Evolutionary conservation across 1,140 invertebrate genomes (phyloP), one percentile per base, ranked within the genome.

Genomic region (Drosophila sp.): DNA sequence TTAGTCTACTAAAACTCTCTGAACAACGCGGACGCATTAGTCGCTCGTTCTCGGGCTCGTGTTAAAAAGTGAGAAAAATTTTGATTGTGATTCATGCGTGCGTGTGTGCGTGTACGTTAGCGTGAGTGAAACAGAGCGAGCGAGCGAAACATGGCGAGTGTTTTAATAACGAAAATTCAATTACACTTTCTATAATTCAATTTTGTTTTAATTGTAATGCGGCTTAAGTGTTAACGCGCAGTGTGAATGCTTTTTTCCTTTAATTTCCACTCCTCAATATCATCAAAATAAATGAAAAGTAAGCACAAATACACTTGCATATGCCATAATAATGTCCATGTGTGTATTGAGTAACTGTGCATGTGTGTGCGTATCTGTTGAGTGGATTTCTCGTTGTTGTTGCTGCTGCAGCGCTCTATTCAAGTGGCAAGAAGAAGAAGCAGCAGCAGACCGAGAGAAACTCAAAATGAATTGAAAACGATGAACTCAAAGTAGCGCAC

Each of bases 391-490:
- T 62, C 72, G 32, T 46, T 9, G 45, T 46, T 41, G 40, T 14
- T 41, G 38, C n/a, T 41, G 38, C 7, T 74, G 62, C 56, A 46
- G 27, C 38, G 48, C 34, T 61, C 41, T 34, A 62, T 51, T 64
- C 61, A 53, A 64, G 62, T 53, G 59, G 46, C 48, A 62, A 50
- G 50, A 40, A 43, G 54, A 54, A 64, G 50, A 56, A 69, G 46
- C 6, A 46, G 40, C 29, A 72, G 61, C 61, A 64, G 46, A 34
- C 36, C 63, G 76, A 77, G 81, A 80, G 81, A 84, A 84, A 86
- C 81, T 80, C 74, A 87, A 86, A 86, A 87, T 72, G 72, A 87
- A 87, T 89, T 87, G 80, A 83, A 87, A 87, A 87, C 83, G 79
- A 87, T 83, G 83, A 87, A 87, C 83, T 83, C 76, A 83, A 87